Percentiles rank a stretch among this genome's conserved stretches.
phyloP scores from a whole-genome alignment of 2,113 vertebrate genomes.

The Haliaeetus leucogaster region DNA sequence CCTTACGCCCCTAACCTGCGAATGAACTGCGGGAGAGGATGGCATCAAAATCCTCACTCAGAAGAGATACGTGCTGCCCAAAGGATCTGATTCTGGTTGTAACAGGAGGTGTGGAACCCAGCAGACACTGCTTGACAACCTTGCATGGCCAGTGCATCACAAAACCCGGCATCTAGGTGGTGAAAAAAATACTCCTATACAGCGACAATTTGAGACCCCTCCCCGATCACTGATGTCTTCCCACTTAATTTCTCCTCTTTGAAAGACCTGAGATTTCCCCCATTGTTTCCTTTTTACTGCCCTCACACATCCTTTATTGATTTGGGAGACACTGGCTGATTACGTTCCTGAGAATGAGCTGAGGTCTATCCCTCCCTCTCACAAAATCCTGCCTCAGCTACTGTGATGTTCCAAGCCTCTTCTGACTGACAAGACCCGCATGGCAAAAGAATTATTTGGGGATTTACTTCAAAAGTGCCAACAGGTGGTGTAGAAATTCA shows the following conservation, averaged over 20 bases:
- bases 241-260: not conserved
- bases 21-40: not conserved
- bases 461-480: not conserved
- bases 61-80: not conserved
- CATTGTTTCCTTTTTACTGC: not conserved
- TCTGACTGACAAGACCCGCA: not conserved
- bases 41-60: not conserved
- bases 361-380: not conserved
- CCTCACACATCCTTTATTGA: not conserved
- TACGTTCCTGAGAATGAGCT: not conserved
- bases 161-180: not conserved
- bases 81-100: not conserved
- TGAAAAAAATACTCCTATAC: not conserved
- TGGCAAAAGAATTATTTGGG: not conserved
- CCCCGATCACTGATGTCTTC: not conserved
- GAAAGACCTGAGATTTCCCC: not conserved
- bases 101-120: not conserved
- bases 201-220: not conserved
- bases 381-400: not conserved
- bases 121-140: not conserved
- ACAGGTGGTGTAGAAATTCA: not conserved
- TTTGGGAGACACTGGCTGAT: not conserved
- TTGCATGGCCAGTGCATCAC: accelerated
- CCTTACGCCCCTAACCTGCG: not conserved
- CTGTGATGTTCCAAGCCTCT: not conserved